Base-by-base conservation (phyloP, 2,888 invertebrate genomes). In the Conistra vaccinii region DNA sequence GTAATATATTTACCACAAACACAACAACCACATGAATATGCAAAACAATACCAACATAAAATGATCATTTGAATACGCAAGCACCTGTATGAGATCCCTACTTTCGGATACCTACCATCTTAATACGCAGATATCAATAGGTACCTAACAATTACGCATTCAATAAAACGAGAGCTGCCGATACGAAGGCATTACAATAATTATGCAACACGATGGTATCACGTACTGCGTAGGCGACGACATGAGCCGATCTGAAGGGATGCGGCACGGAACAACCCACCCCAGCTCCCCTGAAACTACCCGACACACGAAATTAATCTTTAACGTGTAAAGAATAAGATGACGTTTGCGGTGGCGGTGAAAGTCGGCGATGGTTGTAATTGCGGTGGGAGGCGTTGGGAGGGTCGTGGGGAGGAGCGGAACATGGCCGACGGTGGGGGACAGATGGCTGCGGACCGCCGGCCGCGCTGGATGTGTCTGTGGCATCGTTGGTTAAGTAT, bases 341-440 rank as follows among this genome's bases (percentile, higher is more conserved):
- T 92, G 91, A 91, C 91, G 89, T 94, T 93, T 93, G 90, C 90
- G 89, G 90, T 89, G 92, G 86, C 90, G 90, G 90, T 82, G 89
- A 90, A 89, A 89, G 90, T 90, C 89, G 89, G 90, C 90, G 92
- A 91, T 92, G 91, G 90, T 88, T 91, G 91, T 95, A 93, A 94
- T 94, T 93, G 94, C 91, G 92, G 94, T 91, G 94, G 95, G 93
- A 92, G 96, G 96, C 95, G 95, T 92, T 95, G 95, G 96, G 96
- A 93, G 96, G 95, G 92, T 86, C 94, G 90, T 91, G 90, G 95
- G 95, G 96, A 93, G 95, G 96, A 92, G 95, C 94, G 91, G 94
- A 94, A 93, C 90, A 93, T 94, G 94, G 95, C 93, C 88, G 93
- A 88, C 93, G 91, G 94, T 90, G 94, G 95, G 96, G 95, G 94